A percentile compares a stretch with the other conserved stretches of the same genome.
Conservation (phyloP, 2,113 vertebrate species). For the Castor canadensis region DNA sequence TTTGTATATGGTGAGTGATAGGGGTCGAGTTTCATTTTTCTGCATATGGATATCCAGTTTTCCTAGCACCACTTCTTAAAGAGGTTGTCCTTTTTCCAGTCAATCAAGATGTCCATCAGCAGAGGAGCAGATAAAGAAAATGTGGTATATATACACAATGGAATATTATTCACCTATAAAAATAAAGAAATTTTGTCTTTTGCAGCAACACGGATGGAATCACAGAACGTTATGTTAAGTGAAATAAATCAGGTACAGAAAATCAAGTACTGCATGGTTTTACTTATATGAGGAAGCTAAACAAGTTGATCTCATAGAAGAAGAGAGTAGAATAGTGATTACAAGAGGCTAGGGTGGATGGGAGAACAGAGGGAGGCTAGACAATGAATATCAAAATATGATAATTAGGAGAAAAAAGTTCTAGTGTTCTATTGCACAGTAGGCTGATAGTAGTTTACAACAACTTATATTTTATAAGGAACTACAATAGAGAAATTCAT, state of each 20-base stretch:
- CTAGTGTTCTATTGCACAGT: not conserved
- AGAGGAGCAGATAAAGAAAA: not conserved
- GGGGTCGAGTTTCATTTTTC: not conserved
- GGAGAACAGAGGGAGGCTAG: not conserved
- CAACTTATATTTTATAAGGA: not conserved
- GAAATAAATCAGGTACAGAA: not conserved
- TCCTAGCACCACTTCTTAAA: not conserved
- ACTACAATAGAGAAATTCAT: not conserved
- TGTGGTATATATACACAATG: not conserved
- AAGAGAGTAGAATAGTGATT: not conserved
- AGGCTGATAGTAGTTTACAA: not conserved
- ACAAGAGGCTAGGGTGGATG: not conserved
- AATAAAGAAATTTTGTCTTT: not conserved
- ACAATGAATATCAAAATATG: not conserved
- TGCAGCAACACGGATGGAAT: not conserved
- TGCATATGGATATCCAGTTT: not conserved
- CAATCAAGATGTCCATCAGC: not conserved
- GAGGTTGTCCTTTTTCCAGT: not conserved
- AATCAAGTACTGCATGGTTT: not conserved
- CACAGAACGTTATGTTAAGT: not conserved
- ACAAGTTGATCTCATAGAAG: not conserved
- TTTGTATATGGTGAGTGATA: not conserved
- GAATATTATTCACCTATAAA: not conserved
- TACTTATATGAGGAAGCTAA: not conserved
- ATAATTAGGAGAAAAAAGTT: not conserved